These are phyloP conservation scores for Drosophila melanogaster DNA, from an alignment of 1,140 invertebrate species.

Conservation along the genomic window Release_6_plus_ISO1_MT NC_004354.4:19488501-19489000, in stretches of 20 bases:
- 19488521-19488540: slow-evolving; percentile 86
- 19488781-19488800: slow-evolving; percentile 92
- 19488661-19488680: slow-evolving; percentile 84
- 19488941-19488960: slow-evolving; percentile 50
- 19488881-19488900: slow-evolving; percentile 52
- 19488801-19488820: slow-evolving; percentile 92
- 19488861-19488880: slow-evolving; percentile 47
- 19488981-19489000: slow-evolving; percentile 89
- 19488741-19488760: slow-evolving; percentile 73
- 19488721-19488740: slow-evolving; percentile 31
- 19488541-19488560: slow-evolving; percentile 94
- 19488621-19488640: slow-evolving; percentile 68
- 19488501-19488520: slow-evolving; percentile 80
- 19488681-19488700: slow-evolving; percentile 56
- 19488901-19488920: slow-evolving; percentile 86
- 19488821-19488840: slow-evolving; percentile 87
- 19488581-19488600: slow-evolving; percentile 56
- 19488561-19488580: slow-evolving; percentile 88
- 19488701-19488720: background rate
- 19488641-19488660: slow-evolving; percentile 71
- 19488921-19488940: slow-evolving; percentile 64
- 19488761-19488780: slow-evolving; percentile 84
- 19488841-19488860: slow-evolving; percentile 89
- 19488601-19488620: slow-evolving; percentile 78
- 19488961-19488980: slow-evolving; percentile 85